Evolutionary conservation across 2,888 invertebrate genomes (phyloP), one percentile per base, ranked within the genome.

Genomic region (Drosophila atripex): DNA sequence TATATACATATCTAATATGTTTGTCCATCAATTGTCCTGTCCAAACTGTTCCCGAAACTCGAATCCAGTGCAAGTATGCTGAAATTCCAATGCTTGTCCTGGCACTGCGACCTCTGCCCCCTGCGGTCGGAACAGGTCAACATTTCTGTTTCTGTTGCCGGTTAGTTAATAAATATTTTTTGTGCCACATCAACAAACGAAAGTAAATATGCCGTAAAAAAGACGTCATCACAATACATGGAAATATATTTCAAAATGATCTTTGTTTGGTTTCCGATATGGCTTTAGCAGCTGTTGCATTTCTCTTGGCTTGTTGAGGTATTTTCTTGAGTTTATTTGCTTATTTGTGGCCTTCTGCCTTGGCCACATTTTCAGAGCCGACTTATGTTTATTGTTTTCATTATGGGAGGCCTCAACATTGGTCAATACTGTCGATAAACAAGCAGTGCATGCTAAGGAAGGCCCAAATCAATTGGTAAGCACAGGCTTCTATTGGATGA

Each of bases 1-100:
- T 16, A 35, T 59, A 16, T 53, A 52, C 46, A 41, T 32, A 50
- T 70, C 49, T 71, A 54, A 71, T 60, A 71, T 70, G 71, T 70
- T 70, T 70, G 72, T 70, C 71, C 70, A 70, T 70, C 70, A 70
- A 70, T 71, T 70, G 70, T 61, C 54, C 70, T 71, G 64, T 66
- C 61, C 60, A 25, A 58, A 45, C 56, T 59, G 56, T 23, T 32
- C 23, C 25, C 43, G 43, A 28, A 53, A 16, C 50, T 51, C 35
- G 61, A 47, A 60, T 45, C 60, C 50, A 52, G 53, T 71, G 71
- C 69, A 60, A 71, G 50, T 53, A 71, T 60, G 69, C 59, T 52
- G 47, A 54, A 71, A 50, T 71, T 43, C 60, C 35, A 49, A 53
- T 59, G 59, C 69, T 39, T 69, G 47, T 53, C 71, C 69, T 45